These are phyloP conservation scores for Cyclopterus lumpus DNA, from an alignment of 2,797 vertebrate species.

Conservation along the genomic window DNA sequence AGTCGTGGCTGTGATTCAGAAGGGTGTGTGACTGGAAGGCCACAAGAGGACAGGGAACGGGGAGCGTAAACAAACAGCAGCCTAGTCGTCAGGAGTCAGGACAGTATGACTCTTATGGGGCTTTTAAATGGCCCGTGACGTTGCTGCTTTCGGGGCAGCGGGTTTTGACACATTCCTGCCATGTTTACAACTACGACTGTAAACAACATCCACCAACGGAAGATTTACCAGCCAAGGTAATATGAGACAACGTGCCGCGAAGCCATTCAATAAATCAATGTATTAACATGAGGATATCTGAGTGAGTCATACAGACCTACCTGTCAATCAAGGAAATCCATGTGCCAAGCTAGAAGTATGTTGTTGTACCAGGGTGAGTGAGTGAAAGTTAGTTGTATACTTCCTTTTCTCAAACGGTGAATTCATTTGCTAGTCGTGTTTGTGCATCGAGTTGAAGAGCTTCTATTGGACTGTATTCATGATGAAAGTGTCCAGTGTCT, in stretches of 20 bases:
- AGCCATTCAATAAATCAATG: neutral
- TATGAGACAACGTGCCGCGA: neutral
- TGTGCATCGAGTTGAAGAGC: neutral
- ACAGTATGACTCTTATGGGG: constrained; percentile 18
- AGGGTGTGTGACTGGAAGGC: constrained; percentile 13
- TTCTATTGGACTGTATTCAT: neutral
- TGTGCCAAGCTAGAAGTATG: neutral
- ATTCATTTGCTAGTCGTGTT: neutral
- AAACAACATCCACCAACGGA: neutral
- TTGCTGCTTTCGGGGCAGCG: constrained; percentile 26
- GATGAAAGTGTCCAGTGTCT: neutral
- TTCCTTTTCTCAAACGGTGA: neutral
- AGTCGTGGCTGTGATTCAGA: neutral
- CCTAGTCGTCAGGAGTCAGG: constrained; percentile 18
- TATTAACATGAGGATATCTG: neutral
- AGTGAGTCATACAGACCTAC: neutral
- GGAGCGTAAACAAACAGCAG: constrained; percentile 29
- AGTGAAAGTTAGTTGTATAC: neutral
- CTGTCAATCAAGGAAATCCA: constrained; percentile 21
- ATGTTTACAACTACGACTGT: neutral
- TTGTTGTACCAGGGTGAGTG: constrained; percentile 9
- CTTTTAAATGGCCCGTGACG: constrained; percentile 27
- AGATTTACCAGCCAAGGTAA: neutral
- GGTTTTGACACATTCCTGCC: neutral
- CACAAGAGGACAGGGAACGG: constrained; percentile 12